phyloP scores from a whole-genome alignment of 2,888 invertebrate genomes.

The Frankliniella intonsa region DNA sequence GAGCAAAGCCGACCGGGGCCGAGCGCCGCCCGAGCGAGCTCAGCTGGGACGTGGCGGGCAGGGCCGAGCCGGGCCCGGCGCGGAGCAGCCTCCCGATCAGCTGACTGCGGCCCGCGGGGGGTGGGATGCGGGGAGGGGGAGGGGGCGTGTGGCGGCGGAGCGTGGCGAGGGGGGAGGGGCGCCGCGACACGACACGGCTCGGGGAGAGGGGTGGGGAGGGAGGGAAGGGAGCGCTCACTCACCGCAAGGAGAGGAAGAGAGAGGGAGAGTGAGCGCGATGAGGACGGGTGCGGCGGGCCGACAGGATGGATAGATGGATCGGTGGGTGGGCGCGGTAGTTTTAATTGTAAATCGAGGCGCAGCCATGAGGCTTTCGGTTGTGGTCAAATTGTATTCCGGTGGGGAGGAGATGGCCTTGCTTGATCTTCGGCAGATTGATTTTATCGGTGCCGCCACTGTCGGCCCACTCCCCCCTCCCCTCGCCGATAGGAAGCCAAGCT shows the following conservation, averaged over 20 bases:
- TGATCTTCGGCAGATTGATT: too few species aligned
- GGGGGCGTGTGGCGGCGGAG: neutral
- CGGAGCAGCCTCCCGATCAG: slow-evolving; percentile 27
- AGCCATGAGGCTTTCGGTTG: neutral
- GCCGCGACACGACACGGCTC: neutral
- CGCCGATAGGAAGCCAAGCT: too few species aligned
- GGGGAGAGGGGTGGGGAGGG: neutral
- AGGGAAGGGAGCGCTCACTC: neutral
- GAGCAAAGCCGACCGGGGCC: too few species aligned
- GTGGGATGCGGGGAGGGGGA: neutral
- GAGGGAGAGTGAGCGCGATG: neutral
- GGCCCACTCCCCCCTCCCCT: too few species aligned
- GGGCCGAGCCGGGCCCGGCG: slow-evolving; percentile 38
- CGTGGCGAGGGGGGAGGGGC: neutral
- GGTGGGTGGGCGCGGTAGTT: neutral
- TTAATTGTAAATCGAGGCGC: neutral
- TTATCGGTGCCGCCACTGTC: too few species aligned
- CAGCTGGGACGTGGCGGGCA: neutral
- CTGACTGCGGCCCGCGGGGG: slow-evolving; percentile 27
- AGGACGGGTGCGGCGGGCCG: neutral
- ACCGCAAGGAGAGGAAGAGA: neutral
- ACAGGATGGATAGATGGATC: neutral
- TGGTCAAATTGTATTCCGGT: neutral
- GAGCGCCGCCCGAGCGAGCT: too few species aligned
- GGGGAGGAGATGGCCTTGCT: too few species aligned